Percentiles rank a stretch among this genome's conserved stretches.
Conservation (phyloP, 1,140 invertebrate genomes). For the Drosophila subpulchrella region DNA sequence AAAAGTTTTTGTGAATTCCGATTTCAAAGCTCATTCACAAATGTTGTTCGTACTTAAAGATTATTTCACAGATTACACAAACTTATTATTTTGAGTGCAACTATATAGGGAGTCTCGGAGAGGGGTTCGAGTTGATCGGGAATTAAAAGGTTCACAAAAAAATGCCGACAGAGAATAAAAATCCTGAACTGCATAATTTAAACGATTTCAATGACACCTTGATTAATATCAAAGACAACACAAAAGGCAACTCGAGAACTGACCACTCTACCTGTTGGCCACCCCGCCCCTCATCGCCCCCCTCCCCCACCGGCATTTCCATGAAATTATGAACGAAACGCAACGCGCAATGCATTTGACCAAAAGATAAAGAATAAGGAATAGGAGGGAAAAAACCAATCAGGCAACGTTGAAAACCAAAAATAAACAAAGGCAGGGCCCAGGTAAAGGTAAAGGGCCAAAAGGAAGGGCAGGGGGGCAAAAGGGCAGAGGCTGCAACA, state of each 20-base stretch:
- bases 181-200: conserved; percentile 80
- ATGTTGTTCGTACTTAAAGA: too few relatives aligned
- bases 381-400: conserved; percentile 63
- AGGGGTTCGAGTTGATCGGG: conserved; percentile 3
- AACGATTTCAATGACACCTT: conserved; percentile 84
- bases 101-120: neutral
- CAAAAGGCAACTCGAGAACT: conserved; percentile 48
- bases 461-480: conserved; percentile 16
- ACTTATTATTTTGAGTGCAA: conserved; percentile 17
- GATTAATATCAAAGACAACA: conserved; percentile 82
- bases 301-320: conserved; percentile 50
- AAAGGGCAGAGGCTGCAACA: conserved; percentile 78
- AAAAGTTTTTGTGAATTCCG: too few relatives aligned
- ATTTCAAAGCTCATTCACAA: too few relatives aligned
- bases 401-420: conserved; percentile 79
- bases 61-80: neutral
- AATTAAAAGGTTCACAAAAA: conserved; percentile 62
- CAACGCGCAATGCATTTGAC: conserved; percentile 69
- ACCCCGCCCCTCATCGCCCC: neutral
- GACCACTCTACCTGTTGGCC: conserved; percentile 35
- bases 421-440: conserved; percentile 76
- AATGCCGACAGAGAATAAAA: conserved; percentile 68
- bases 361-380: conserved; percentile 71
- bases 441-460: conserved; percentile 75
- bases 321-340: conserved; percentile 81